Conservation (phyloP, 2,797 vertebrate genomes). For the Tapera naevia region DNA sequence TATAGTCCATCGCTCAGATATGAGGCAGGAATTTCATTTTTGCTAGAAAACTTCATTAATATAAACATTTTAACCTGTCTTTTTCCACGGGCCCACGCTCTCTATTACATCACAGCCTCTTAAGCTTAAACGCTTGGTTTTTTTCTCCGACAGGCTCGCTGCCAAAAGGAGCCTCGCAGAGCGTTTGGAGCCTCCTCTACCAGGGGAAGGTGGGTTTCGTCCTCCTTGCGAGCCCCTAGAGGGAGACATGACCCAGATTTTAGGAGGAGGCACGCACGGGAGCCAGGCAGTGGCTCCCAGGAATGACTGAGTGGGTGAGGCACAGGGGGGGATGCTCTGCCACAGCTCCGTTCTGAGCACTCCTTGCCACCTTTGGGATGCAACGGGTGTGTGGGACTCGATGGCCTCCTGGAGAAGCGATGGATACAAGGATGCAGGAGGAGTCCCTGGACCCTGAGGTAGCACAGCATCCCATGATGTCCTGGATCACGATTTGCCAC, state of each 20-base stretch:
- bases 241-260: slow-evolving; percentile 59
- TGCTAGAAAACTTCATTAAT: neutral
- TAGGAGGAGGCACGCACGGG: neutral
- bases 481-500: neutral
- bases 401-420: accelerated
- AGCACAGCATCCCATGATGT: accelerated
- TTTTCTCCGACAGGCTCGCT: accelerated
- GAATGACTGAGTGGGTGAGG: accelerated
- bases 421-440: neutral
- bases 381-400: accelerated
- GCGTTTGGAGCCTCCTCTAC: neutral
- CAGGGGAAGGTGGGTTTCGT: neutral
- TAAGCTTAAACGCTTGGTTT: neutral
- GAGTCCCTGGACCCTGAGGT: too few species aligned
- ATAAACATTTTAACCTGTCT: neutral
- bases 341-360: neutral
- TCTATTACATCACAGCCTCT: neutral
- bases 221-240: slow-evolving; percentile 39
- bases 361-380: neutral
- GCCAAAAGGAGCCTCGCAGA: accelerated
- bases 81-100: neutral
- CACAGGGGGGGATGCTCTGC: accelerated
- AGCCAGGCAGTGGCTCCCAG: neutral
- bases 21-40: neutral
- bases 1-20: neutral